Evolutionary conservation across 2,113 vertebrate genomes (phyloP).

Genomic region (Piliocolobus tephrosceles): DNA sequence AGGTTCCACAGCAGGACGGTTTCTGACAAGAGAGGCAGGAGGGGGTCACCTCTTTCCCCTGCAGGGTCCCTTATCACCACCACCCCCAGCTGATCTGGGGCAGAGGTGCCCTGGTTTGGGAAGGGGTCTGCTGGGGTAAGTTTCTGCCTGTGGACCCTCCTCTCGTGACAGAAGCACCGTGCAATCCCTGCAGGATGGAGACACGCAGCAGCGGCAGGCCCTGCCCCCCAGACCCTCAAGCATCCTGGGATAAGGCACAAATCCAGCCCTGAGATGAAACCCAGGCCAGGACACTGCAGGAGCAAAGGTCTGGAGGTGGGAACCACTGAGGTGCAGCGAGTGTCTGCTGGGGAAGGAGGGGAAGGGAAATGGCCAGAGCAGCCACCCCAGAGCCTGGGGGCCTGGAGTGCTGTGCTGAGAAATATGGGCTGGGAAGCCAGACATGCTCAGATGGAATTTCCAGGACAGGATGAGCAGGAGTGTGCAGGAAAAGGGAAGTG

Average conservation of each 20-base stretch:
- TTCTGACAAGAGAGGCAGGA: slow-evolving; percentile 64
- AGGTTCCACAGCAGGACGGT: slow-evolving; percentile 82
- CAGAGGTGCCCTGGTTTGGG: not conserved
- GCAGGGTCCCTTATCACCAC: not conserved
- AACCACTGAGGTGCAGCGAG: not conserved
- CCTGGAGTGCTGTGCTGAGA: fast-evolving
- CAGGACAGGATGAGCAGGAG: not conserved
- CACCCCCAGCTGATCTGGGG: too few species aligned
- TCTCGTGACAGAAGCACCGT: not conserved
- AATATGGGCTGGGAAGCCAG: not conserved
- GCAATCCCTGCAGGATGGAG: too few species aligned
- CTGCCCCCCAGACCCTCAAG: not conserved
- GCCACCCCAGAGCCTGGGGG: not conserved
- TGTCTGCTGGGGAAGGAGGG: fast-evolving
- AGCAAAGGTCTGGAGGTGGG: not conserved
- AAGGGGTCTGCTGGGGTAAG: fast-evolving
- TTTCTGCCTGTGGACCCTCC: not conserved
- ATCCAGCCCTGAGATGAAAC: not conserved
- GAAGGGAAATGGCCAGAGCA: not conserved
- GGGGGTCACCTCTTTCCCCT: not conserved
- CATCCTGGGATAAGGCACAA: not conserved
- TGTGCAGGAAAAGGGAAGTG: fast-evolving
- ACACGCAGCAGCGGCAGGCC: not conserved
- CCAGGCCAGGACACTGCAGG: too few species aligned
- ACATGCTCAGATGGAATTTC: fast-evolving